Percentiles rank a stretch among this genome's conserved stretches.
phyloP scores from a whole-genome alignment of 2,113 vertebrate species.

The rabbit (Oryctolagus cuniculus) region mOryCun1.1 NC_091432.1:232871001-232871500 shows the following conservation, averaged over 20 bases:
- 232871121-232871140: background rate
- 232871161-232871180: background rate
- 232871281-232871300: background rate
- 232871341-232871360: background rate
- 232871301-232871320: background rate
- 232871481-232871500: background rate
- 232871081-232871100: background rate
- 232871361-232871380: background rate
- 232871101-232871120: slow-evolving; percentile 16
- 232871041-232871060: background rate
- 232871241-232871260: background rate
- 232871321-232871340: background rate
- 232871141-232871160: background rate
- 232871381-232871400: background rate
- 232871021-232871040: too few relatives aligned
- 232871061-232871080: background rate
- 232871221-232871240: background rate
- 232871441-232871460: rapidly evolving
- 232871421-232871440: rapidly evolving
- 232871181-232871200: background rate
- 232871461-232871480: background rate
- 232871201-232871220: background rate
- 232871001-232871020: too few relatives aligned
- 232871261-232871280: background rate
- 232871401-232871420: too few relatives aligned